A percentile compares a stretch with the other conserved stretches of the same genome.
Conservation (phyloP, 2,888 invertebrate genomes). For the Heliconius cydno region DNA sequence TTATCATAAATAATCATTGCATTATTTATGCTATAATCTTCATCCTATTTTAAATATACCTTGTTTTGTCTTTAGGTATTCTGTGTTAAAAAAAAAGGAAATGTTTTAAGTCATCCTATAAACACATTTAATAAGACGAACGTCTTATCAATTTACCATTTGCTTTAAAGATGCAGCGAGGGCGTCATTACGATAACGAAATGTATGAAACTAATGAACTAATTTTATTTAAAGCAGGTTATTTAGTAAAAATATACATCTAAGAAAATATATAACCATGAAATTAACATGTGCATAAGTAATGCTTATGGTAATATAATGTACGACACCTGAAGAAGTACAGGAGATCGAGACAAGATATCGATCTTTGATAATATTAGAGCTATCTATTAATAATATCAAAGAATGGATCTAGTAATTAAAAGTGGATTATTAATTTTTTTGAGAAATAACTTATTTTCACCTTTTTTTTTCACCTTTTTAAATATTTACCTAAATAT, state of each 20-base stretch:
- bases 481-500: too few species aligned
- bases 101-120: not conserved
- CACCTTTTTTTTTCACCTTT: too few species aligned
- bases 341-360: not conserved
- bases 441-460: too few species aligned
- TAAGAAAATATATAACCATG: slow-evolving; percentile 6
- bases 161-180: not conserved
- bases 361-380: not conserved
- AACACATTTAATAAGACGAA: not conserved
- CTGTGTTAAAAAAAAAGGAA: not conserved
- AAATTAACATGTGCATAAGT: slow-evolving; percentile 4
- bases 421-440: not conserved
- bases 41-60: not conserved
- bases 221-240: slow-evolving; percentile 7
- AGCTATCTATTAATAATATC: not conserved
- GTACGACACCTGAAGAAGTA: slow-evolving; percentile 15
- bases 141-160: not conserved
- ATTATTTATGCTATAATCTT: not conserved
- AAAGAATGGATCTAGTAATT: not conserved
- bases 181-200: not conserved
- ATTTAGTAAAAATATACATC: not conserved
- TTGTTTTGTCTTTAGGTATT: not conserved
- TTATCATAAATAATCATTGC: too few species aligned
- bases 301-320: slow-evolving; percentile 20
- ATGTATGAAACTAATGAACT: not conserved